Base-by-base conservation (phyloP, 2,797 vertebrate genomes). In the Notoglanidium macrostoma region DNA sequence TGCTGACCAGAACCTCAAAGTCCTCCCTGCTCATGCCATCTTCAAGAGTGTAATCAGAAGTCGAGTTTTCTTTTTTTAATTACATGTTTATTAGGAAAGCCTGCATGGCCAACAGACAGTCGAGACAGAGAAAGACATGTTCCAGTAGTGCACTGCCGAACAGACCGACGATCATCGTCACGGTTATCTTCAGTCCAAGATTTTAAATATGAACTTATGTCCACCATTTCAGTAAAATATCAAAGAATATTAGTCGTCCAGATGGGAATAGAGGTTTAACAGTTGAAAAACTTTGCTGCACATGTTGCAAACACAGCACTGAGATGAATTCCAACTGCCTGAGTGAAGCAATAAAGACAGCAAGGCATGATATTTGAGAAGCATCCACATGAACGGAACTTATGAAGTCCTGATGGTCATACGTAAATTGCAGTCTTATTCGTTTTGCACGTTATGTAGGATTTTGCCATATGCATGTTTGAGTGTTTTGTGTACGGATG, bases 121-220 rank as follows among this genome's bases (percentile, higher is more conserved):
- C 61, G 11, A 46, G 40, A 51, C 40, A 61, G 54, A 74, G 49
- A 44, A 29, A 85, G 74, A 85, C n/a, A 51, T 63, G 59, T 63
- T 67, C 84, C 84, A 85, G 73, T 78, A 67, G 72, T 54, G 85
- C 61, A 54, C 23, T 35, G 49, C 85, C 68, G 63, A 86, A 70
- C 44, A 65, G 59, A 68, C 61, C 70, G 19, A 29, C 44, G 85
- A 86, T n/a, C 63, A 17, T 12, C 4, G 85, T 67, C 76, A 77
- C 19, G 85, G 49, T 19, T 46, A 54, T 76, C 46, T 40, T 57
- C 15, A 80, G 32, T 63, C 63, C 63, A 86, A 86, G 76, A 86
- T 80, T 70, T 55, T 80, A 67, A 83, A 80, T 86, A 80, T 79
- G 76, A 86, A 68, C 74, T 54, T 44, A 44, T 79, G 76, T 35